Evolutionary conservation across 2,797 vertebrate species (phyloP).

Genomic region (Notolepis coatsorum): DNA sequence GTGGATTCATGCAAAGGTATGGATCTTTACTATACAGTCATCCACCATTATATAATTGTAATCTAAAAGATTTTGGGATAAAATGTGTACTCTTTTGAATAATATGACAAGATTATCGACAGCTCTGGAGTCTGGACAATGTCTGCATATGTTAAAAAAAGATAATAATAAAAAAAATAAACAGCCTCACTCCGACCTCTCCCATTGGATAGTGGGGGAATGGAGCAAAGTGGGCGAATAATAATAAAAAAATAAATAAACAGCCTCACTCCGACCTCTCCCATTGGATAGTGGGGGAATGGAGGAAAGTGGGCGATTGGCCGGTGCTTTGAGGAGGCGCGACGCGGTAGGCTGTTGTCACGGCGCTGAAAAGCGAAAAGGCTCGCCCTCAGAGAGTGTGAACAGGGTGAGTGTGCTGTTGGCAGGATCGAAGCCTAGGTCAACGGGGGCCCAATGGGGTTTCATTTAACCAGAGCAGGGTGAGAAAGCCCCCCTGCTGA

Average conservation of each 20-base stretch:
- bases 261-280: neutral
- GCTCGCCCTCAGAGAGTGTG: conserved; percentile 24
- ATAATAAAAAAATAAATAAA: no score
- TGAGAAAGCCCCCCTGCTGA: conserved; percentile 49
- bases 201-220: conserved; percentile 55
- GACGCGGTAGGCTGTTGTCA: conserved; percentile 66
- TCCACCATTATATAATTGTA: no score
- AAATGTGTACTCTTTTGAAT: conserved; percentile 28
- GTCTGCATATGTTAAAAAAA: no score
- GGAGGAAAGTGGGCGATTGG: conserved; percentile 50
- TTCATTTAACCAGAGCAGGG: conserved; percentile 44
- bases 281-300: conserved; percentile 54
- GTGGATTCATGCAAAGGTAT: no score
- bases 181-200: neutral
- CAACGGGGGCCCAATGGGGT: conserved; percentile 46
- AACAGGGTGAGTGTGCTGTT: neutral
- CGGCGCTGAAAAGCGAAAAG: conserved; percentile 42
- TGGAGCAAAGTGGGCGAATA: conserved; percentile 28
- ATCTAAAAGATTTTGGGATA: no score
- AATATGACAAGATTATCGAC: conserved; percentile 34
- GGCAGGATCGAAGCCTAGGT: conserved; percentile 20
- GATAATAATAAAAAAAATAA: no score
- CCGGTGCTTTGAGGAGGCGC: neutral
- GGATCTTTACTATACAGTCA: no score
- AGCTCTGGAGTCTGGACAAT: conserved; percentile 36